phyloP scores from a whole-genome alignment of 2,797 vertebrate genomes.

The Furcifer pardalis region DNA sequence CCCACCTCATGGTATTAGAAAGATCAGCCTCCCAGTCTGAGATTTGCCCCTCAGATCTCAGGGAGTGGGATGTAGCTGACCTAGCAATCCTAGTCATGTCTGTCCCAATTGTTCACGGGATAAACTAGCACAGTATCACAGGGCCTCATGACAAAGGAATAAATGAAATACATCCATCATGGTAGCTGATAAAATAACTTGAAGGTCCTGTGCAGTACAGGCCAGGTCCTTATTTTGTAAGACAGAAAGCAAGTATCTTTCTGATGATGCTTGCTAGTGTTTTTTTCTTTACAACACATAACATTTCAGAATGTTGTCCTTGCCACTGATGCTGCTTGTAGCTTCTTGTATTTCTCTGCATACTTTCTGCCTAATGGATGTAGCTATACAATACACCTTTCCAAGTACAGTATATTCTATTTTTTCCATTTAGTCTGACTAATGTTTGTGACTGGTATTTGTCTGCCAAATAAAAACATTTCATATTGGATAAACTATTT shows the following conservation, averaged over 20 bases:
- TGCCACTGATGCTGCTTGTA: background rate
- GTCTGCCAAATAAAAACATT: conserved; percentile 16
- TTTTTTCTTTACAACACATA: background rate
- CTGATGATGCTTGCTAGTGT: background rate
- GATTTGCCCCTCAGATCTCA: no score
- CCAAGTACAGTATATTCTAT: conserved; percentile 23
- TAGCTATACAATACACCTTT: conserved; percentile 12
- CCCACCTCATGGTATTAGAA: no score
- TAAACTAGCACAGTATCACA: background rate
- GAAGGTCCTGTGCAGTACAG: background rate
- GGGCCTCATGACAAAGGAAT: background rate
- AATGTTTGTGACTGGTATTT: conserved; percentile 28
- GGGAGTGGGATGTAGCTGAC: no score
- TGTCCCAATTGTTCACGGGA: background rate
- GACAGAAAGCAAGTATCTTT: background rate
- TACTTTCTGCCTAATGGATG: conserved; percentile 6
- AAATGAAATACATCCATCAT: background rate
- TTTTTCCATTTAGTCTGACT: conserved; percentile 23
- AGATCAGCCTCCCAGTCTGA: no score
- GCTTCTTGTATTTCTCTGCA: background rate
- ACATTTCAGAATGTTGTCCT: conserved; percentile 4
- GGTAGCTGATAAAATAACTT: background rate
- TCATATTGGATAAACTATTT: background rate
- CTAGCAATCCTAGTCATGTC: background rate
- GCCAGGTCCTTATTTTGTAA: background rate